phyloP scores from a whole-genome alignment of 2,113 vertebrate genomes.

The Proterorhinus semilunaris region DNA sequence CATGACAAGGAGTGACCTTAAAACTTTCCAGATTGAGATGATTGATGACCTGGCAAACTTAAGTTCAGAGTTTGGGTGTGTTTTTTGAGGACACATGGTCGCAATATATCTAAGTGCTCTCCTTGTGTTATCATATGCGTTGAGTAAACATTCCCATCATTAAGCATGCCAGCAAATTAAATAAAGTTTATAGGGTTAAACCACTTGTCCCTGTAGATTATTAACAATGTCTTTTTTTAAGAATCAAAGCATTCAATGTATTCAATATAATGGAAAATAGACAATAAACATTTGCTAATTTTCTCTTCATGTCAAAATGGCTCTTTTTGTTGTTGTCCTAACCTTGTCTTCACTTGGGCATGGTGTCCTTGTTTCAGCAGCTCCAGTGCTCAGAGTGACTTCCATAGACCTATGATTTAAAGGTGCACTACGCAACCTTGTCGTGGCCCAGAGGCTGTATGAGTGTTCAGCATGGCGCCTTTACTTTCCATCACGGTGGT shows the following conservation, averaged over 20 bases:
- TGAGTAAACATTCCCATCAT: neutral
- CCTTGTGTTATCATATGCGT: neutral
- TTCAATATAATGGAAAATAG: too few relatives aligned
- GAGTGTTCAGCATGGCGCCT: too few relatives aligned
- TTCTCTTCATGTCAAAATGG: neutral
- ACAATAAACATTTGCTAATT: too few relatives aligned
- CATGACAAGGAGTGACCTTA: neutral
- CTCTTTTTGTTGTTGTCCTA: neutral
- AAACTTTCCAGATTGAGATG: neutral
- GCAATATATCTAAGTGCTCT: too few relatives aligned
- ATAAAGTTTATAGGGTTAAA: too few relatives aligned
- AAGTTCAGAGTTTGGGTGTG: neutral
- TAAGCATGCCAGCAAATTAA: neutral
- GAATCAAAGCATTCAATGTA: too few relatives aligned
- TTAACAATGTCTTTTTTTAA: too few relatives aligned
- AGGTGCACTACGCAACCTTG: too few relatives aligned
- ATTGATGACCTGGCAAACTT: neutral
- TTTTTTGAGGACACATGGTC: neutral
- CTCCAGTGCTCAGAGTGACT: constrained; percentile 69
- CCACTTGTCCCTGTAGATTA: too few relatives aligned
- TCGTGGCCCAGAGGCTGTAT: too few relatives aligned
- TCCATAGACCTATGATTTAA: constrained; percentile 64
- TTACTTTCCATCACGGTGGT: too few relatives aligned
- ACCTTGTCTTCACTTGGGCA: too few relatives aligned
- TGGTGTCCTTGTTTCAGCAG: constrained; percentile 57